A percentile compares a stretch with the other conserved stretches of the same genome.
phyloP scores from a whole-genome alignment of 2,113 vertebrate species.

The Elephas maximus region DNA sequence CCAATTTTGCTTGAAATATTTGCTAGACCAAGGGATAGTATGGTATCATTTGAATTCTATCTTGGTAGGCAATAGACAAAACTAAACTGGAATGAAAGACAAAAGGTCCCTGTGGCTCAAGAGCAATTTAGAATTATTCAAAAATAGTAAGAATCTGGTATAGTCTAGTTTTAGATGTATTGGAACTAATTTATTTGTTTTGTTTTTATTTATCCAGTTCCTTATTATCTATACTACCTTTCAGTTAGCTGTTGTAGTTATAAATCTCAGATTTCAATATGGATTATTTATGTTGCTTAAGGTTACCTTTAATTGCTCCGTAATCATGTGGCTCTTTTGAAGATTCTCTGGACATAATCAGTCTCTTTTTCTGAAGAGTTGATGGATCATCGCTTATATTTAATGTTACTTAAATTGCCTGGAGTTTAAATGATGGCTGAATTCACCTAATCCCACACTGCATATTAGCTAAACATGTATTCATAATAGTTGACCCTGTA shows the following conservation, averaged over 20 bases:
- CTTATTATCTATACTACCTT: conserved; percentile 72
- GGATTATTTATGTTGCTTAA: conserved; percentile 40
- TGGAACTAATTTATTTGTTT: conserved; percentile 57
- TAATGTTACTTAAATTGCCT: background rate
- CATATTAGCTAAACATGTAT: background rate
- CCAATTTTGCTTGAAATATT: conserved; percentile 44
- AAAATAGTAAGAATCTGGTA: conserved; percentile 65
- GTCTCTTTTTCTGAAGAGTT: background rate
- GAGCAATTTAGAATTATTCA: conserved; percentile 73
- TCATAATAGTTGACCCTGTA: conserved; percentile 11
- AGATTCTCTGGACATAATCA: background rate
- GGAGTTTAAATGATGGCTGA: background rate
- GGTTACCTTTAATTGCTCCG: conserved; percentile 35
- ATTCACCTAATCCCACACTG: background rate
- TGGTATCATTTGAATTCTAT: conserved; percentile 76
- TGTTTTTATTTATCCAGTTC: conserved; percentile 65
- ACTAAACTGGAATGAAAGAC: conserved; percentile 67
- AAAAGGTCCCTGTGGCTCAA: conserved; percentile 67
- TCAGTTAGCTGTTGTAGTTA: conserved; percentile 62
- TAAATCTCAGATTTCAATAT: conserved; percentile 70
- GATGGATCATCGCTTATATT: background rate
- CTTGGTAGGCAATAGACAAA: conserved; percentile 65
- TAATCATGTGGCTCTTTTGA: background rate
- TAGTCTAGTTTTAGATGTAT: conserved; percentile 64
- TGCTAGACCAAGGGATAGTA: conserved; percentile 59